Conservation (phyloP, 2,113 vertebrate genomes). For the Probosciger aterrimus region DNA sequence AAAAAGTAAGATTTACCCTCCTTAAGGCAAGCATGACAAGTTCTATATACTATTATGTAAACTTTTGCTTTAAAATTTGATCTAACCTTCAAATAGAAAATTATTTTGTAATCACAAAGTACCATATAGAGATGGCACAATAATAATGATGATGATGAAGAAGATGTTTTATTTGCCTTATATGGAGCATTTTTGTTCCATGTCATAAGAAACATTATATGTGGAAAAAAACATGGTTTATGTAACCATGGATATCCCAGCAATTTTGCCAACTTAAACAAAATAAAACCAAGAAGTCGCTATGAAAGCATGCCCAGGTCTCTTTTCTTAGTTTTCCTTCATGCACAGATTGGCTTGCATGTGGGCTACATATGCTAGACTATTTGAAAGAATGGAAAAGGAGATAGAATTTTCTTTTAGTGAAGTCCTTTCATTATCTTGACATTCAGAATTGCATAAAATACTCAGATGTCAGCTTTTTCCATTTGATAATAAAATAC, state of each 20-base stretch:
- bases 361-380: not conserved
- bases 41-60: not conserved
- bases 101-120: not conserved
- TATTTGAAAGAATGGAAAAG: not conserved
- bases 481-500: not conserved
- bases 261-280: not conserved
- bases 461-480: not conserved
- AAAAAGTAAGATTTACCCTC: not conserved
- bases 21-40: not conserved
- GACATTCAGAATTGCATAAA: not conserved
- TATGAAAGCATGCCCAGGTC: fast-evolving
- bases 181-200: not conserved
- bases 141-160: not conserved
- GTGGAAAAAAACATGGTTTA: not conserved
- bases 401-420: not conserved
- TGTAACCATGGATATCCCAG: not conserved
- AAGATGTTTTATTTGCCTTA: not conserved
- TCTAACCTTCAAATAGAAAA: not conserved
- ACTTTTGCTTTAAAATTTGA: not conserved
- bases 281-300: not conserved
- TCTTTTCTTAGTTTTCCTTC: not conserved
- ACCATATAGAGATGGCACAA: not conserved
- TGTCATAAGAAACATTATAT: not conserved
- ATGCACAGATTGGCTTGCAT: not conserved
- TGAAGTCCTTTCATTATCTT: not conserved